These are phyloP conservation scores for Chrysopilus asiliformis DNA, from an alignment of 2,888 invertebrate species.

Conservation along the genomic window DNA sequence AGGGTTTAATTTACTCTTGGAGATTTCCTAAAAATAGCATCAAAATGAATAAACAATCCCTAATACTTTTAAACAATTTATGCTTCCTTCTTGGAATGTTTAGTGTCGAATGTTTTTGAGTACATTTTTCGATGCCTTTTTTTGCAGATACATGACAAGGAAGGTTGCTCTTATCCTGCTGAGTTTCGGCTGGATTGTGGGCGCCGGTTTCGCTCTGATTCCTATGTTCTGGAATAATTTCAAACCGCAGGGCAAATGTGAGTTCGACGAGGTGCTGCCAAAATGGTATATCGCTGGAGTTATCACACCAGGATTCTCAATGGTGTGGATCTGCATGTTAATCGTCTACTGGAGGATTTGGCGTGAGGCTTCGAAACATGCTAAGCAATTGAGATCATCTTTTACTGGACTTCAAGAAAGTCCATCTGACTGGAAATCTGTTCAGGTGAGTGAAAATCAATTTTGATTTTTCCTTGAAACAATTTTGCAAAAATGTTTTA, in stretches of 20 bases:
- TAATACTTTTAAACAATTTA: too few species aligned
- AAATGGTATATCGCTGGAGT: conserved; percentile 37
- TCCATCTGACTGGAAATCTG: conserved; percentile 58
- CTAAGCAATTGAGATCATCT: conserved; percentile 49
- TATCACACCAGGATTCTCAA: conserved; percentile 55
- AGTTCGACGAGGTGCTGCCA: conserved; percentile 50
- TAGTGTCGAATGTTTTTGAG: too few species aligned
- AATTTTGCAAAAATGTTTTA: too few species aligned
- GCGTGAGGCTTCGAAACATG: conserved; percentile 61
- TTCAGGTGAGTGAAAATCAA: conserved; percentile 47
- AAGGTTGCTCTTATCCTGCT: conserved; percentile 49
- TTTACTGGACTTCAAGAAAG: conserved; percentile 42
- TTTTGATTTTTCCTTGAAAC: too few species aligned
- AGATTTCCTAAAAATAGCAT: too few species aligned
- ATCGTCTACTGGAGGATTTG: conserved; percentile 65
- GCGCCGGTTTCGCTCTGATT: conserved; percentile 51
- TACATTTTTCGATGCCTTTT: too few species aligned
- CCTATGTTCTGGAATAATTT: conserved; percentile 71
- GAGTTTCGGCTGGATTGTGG: conserved; percentile 51
- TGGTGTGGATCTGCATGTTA: conserved; percentile 63
- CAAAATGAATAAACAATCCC: too few species aligned
- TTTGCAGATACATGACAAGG: conserved; percentile 49
- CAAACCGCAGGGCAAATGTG: conserved; percentile 46
- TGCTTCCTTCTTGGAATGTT: too few species aligned
- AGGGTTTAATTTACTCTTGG: too few species aligned